phyloP scores from a whole-genome alignment of 1,140 invertebrate genomes.

The Sinella curviseta region DNA sequence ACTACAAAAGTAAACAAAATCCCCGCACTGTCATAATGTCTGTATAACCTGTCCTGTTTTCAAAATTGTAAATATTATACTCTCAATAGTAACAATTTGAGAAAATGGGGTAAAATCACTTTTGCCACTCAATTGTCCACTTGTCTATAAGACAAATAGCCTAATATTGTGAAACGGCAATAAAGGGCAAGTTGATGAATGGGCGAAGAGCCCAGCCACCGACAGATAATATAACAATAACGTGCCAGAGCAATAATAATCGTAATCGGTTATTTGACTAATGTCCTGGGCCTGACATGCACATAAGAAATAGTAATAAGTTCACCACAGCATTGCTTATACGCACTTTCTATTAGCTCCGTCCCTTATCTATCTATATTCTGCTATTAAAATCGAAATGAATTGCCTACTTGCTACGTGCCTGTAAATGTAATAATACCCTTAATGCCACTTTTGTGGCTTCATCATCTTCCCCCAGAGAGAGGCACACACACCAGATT shows the following conservation, averaged over 20 bases:
- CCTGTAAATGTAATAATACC: background rate
- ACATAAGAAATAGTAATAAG: too few species aligned
- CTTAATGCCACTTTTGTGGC: background rate
- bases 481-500: background rate
- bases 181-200: constrained; percentile 6
- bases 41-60: too few species aligned
- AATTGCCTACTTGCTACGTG: background rate
- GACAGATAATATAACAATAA: constrained; percentile 6
- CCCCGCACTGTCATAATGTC: too few species aligned
- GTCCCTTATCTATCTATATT: background rate
- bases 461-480: too few species aligned
- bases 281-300: background rate
- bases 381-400: background rate
- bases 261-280: constrained; percentile 21
- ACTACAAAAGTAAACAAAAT: too few species aligned
- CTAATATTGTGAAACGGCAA: constrained; percentile 13
- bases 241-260: constrained; percentile 16
- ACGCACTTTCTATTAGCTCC: background rate
- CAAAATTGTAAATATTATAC: too few species aligned
- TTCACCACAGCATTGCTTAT: too few species aligned
- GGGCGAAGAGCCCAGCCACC: background rate
- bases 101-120: too few species aligned
- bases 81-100: too few species aligned
- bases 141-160: constrained; percentile 23
- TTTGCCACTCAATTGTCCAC: too few species aligned